Base-by-base conservation (phyloP, 2,113 vertebrate species). In the Erpornis zantholeuca region DNA sequence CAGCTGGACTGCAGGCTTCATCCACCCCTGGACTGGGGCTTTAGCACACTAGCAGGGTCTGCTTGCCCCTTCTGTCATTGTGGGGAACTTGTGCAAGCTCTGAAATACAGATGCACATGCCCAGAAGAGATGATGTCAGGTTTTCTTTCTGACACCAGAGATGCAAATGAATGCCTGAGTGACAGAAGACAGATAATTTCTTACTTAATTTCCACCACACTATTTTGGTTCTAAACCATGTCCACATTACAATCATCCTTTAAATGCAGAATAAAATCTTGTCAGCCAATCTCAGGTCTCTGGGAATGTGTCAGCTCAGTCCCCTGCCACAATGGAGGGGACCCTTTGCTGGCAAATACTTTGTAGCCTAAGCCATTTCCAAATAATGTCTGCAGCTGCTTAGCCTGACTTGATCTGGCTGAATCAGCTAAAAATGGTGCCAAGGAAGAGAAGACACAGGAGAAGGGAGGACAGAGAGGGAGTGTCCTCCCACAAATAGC, bases 271-370 rank as follows among this genome's bases (percentile, higher is more conserved):
- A 68, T 23, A 57, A 83, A 93, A 80, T 24, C 86, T 47, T 72
- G 78, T 90, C 75, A 87, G 61, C 44, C 4, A 0, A 4, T 25
- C 65, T 35, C 61, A 28, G 38, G 44, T 24, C n/a, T 38, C 50
- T 13, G 2, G 31, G 17, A 49, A 22, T 3, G 6, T 2, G 1
- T 54, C 17, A 31, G 50, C 33, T 53, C 17, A 0, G 35, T 65
- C 27, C 69, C 70, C 14, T 2, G 2, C 54, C 49, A n/a, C 40
- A 44, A 47, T 0, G 0, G 38, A 38, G 2, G 1, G 2, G 29
- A 50, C 2, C 1, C 5, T 49, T n/a, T 40, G 49, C 36, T 31
- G 40, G 49, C 25, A 83, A 79, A 56, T 0, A 1, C 50, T 54
- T 28, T 60, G 35, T 21, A 42, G 36, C 21, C 42, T 29, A 76